Percentiles rank a stretch among this genome's conserved stretches.
Conservation (phyloP, 1,140 invertebrate genomes). For the Teleopsis dalmanni region DNA sequence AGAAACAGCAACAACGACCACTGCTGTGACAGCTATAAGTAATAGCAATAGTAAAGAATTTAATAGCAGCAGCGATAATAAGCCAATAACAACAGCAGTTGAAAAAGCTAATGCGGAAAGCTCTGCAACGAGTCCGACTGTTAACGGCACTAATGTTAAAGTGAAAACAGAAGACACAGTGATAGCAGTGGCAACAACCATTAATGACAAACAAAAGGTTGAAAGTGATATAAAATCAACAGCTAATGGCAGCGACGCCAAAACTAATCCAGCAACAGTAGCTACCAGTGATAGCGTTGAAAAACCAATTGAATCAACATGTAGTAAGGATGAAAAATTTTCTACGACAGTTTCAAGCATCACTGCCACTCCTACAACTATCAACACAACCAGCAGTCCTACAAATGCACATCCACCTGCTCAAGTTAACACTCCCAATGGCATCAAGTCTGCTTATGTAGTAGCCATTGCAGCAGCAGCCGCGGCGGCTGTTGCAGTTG, state of each 20-base stretch:
- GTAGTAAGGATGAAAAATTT: too few relatives aligned
- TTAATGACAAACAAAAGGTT: too few relatives aligned
- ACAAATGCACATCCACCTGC: conserved; percentile 5
- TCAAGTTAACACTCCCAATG: conserved; percentile 14
- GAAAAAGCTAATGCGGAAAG: conserved; percentile 4
- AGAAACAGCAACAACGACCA: conserved; percentile 10
- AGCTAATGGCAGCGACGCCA: too few relatives aligned
- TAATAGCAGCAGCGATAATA: conserved; percentile 19
- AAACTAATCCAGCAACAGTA: not conserved
- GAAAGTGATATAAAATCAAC: not conserved
- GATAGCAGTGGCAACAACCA: conserved; percentile 1
- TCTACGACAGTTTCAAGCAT: too few relatives aligned
- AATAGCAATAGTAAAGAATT: conserved; percentile 12
- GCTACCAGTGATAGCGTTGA: not conserved
- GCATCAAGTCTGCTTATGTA: conserved; percentile 14
- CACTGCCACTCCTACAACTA: not conserved
- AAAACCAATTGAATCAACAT: too few relatives aligned
- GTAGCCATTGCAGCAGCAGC: conserved; percentile 9
- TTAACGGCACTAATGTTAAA: conserved; percentile 1
- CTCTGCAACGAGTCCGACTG: not conserved
- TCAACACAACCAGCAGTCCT: not conserved
- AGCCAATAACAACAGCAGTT: conserved; percentile 11
- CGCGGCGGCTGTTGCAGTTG: not conserved
- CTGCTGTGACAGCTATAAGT: conserved; percentile 4
- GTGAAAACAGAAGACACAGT: conserved; percentile 7